Evolutionary conservation across 2,888 invertebrate species (phyloP).

Genomic region (Biston stratarius): DNA sequence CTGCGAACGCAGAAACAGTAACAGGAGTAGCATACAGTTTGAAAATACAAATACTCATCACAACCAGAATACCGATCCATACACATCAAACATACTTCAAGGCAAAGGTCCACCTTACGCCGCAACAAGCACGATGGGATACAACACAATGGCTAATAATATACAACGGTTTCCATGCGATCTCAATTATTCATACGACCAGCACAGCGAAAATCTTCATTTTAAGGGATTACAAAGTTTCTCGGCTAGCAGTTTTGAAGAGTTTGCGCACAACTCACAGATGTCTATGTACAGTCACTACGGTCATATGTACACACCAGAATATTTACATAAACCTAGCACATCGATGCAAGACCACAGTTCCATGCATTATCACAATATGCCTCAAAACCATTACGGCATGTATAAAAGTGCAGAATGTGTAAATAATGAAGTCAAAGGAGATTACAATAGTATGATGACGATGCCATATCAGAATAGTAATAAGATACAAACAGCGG

Average conservation of each 20-base stretch:
- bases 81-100: constrained; percentile 77
- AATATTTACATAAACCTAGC: constrained; percentile 75
- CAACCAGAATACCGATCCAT: constrained; percentile 72
- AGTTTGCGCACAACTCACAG: constrained; percentile 84
- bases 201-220: constrained; percentile 66
- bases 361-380: constrained; percentile 68
- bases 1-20: constrained; percentile 75
- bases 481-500: constrained; percentile 89
- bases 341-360: constrained; percentile 66
- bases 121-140: constrained; percentile 63
- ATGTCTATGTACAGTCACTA: constrained; percentile 83
- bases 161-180: constrained; percentile 80
- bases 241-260: constrained; percentile 82
- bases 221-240: constrained; percentile 79
- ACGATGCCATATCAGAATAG: constrained; percentile 87
- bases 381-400: constrained; percentile 73
- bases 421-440: constrained; percentile 79
- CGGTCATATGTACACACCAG: constrained; percentile 79
- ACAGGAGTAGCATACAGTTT: constrained; percentile 71
- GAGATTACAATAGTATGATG: constrained; percentile 89
- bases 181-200: constrained; percentile 78
- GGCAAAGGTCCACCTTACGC: constrained; percentile 77
- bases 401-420: constrained; percentile 76
- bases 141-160: constrained; percentile 68
- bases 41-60: constrained; percentile 76